Conservation (phyloP, 2,797 vertebrate species). For the Gephyroberyx darwinii region DNA sequence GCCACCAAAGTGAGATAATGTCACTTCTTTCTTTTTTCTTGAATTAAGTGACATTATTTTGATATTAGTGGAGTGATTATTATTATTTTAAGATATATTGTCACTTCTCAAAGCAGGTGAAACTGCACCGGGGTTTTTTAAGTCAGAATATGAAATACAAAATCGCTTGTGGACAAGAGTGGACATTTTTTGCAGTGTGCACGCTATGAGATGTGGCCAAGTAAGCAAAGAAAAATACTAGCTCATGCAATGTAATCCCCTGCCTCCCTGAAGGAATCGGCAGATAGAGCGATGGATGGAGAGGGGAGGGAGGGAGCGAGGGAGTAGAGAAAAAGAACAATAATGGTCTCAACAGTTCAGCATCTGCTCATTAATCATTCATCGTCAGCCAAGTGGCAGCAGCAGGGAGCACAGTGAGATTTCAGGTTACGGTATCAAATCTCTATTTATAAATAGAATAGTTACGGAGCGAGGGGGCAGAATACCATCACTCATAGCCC, state of each 20-base stretch:
- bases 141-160: not conserved
- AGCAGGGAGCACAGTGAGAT: conserved; percentile 77
- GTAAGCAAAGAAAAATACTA: conserved; percentile 61
- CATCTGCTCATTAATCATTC: conserved; percentile 86
- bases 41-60: too few species aligned
- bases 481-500: conserved; percentile 67
- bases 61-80: too few species aligned
- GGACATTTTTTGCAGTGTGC: conserved; percentile 25
- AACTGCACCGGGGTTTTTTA: too few species aligned
- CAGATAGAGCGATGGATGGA: conserved; percentile 51
- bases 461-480: conserved; percentile 67
- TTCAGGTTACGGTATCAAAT: conserved; percentile 83
- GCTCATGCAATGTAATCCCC: conserved; percentile 64
- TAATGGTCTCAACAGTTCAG: conserved; percentile 81
- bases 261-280: conserved; percentile 59
- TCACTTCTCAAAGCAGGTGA: too few species aligned
- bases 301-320: conserved; percentile 9
- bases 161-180: not conserved
- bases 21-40: too few species aligned
- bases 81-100: too few species aligned
- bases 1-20: too few species aligned
- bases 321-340: conserved; percentile 62
- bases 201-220: conserved; percentile 41
- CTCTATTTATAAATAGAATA: conserved; percentile 84
- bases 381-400: conserved; percentile 79